These are phyloP conservation scores for Napeogenes inachia DNA, from an alignment of 2,888 invertebrate genomes.

Conservation along the genomic window DNA sequence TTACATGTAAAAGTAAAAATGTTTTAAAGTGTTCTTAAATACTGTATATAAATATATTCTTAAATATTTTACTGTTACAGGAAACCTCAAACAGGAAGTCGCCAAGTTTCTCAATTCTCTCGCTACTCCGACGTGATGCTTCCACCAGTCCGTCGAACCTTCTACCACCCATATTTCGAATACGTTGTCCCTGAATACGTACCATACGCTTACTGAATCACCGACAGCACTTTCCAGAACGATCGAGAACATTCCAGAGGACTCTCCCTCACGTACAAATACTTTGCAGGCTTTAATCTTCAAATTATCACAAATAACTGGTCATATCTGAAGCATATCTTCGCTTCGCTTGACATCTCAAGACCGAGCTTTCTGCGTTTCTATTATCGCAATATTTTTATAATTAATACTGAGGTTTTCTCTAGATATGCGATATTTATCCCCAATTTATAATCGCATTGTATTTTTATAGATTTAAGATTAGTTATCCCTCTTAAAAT, in stretches of 20 bases:
- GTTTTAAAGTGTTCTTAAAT: neutral
- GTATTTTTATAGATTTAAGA: conserved; percentile 70
- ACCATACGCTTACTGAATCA: conserved; percentile 61
- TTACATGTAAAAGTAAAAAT: neutral
- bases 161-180: conserved; percentile 60
- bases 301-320: conserved; percentile 35
- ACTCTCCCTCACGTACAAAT: conserved; percentile 54
- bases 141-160: conserved; percentile 60
- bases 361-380: conserved; percentile 58
- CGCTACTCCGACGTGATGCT: conserved; percentile 71
- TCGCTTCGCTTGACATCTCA: conserved; percentile 56
- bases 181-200: conserved; percentile 56
- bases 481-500: conserved; percentile 41
- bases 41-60: neutral
- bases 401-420: conserved; percentile 51
- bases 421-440: conserved; percentile 60
- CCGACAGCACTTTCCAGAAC: conserved; percentile 35
- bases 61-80: conserved; percentile 39
- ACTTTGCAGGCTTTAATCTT: conserved; percentile 50
- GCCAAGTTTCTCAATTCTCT: conserved; percentile 68
- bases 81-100: conserved; percentile 65
- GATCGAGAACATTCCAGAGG: conserved; percentile 42
- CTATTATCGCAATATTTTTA: conserved; percentile 59
- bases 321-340: conserved; percentile 74
- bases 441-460: conserved; percentile 57